phyloP scores from a whole-genome alignment of 2,888 invertebrate species.

The Prionchulus punctatus region DNA sequence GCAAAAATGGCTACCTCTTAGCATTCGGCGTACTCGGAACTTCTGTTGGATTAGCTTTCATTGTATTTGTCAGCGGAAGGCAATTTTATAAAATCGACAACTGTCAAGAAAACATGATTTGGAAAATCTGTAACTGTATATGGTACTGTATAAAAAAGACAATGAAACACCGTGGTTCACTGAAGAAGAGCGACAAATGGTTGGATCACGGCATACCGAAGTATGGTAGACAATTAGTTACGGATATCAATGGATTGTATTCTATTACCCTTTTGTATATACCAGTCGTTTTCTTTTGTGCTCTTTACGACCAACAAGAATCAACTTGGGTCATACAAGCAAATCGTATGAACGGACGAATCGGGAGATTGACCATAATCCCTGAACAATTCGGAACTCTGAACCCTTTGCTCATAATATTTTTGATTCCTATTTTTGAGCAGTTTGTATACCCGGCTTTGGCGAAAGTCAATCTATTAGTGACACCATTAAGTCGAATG shows the following conservation, averaged over 20 bases:
- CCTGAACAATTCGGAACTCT: conserved; percentile 87
- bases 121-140: conserved; percentile 77
- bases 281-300: conserved; percentile 41
- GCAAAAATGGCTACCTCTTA: conserved; percentile 29
- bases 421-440: conserved; percentile 39
- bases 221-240: conserved; percentile 43
- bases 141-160: too few species aligned
- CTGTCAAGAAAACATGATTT: conserved; percentile 14
- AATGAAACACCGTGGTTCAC: too few species aligned
- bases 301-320: conserved; percentile 38
- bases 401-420: conserved; percentile 37
- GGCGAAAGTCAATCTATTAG: conserved; percentile 31
- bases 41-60: conserved; percentile 18
- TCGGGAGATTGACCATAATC: conserved; percentile 24
- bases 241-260: conserved; percentile 32
- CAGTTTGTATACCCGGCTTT: conserved; percentile 35
- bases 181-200: too few species aligned
- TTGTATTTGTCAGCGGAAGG: conserved; percentile 25
- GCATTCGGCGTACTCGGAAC: conserved; percentile 27
- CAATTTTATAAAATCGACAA: conserved; percentile 19
- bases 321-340: too few species aligned
- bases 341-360: conserved; percentile 34
- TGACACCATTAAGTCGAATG: conserved; percentile 67
- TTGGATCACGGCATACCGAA: conserved; percentile 68
- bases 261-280: conserved; percentile 35